A percentile compares a stretch with the other conserved stretches of the same genome.
Evolutionary conservation across 2,113 vertebrate species (phyloP).

Genomic region (Felis chaus): DNA sequence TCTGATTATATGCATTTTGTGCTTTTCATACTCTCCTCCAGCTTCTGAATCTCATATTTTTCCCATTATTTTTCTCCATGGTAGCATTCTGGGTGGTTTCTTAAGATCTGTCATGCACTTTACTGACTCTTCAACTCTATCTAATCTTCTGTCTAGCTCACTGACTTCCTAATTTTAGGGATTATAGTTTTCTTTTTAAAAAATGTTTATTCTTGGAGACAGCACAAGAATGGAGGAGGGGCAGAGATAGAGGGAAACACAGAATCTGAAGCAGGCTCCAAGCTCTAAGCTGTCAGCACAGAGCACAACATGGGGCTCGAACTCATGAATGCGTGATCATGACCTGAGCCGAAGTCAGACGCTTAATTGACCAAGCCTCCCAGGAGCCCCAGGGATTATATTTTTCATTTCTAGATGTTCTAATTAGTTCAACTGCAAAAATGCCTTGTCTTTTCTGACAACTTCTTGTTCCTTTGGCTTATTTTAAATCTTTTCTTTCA

Average conservation of each 20-base stretch:
- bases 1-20: not conserved
- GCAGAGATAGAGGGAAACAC: too few relatives aligned
- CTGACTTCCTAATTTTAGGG: not conserved
- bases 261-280: too few relatives aligned
- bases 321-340: too few relatives aligned
- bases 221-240: too few relatives aligned
- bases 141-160: not conserved
- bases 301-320: too few relatives aligned
- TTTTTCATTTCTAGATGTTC: not conserved
- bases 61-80: not conserved
- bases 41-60: not conserved
- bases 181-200: not conserved
- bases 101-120: not conserved
- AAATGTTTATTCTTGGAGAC: too few relatives aligned
- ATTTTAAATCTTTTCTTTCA: not conserved
- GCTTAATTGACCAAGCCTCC: too few relatives aligned
- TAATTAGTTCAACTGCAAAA: constrained; percentile 29
- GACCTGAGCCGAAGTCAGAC: too few relatives aligned
- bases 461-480: not conserved
- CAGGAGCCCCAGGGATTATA: not conserved
- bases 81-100: not conserved
- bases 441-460: not conserved
- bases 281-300: too few relatives aligned
- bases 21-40: not conserved
- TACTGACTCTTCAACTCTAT: not conserved